A percentile compares a stretch with the other conserved stretches of the same genome.
phyloP scores from a whole-genome alignment of 1,140 invertebrate genomes.

The Dinoponera quadriceps region DNA sequence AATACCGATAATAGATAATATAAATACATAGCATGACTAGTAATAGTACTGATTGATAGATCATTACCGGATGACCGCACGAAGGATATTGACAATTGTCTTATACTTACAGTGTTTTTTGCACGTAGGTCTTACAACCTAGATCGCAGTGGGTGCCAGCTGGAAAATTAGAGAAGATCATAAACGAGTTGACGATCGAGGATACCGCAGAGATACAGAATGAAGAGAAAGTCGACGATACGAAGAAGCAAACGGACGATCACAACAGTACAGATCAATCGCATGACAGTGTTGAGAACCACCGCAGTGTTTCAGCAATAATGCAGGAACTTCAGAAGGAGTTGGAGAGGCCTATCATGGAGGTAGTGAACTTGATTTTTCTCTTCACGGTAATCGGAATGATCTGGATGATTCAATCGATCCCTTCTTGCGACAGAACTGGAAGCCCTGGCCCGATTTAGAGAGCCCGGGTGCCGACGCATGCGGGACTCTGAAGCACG shows the following conservation, averaged over 20 bases:
- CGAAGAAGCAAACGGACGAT: conserved; percentile 74
- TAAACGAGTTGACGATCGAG: conserved; percentile 77
- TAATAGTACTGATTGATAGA: too few species aligned
- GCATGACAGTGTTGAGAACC: conserved; percentile 83
- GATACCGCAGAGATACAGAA: conserved; percentile 58
- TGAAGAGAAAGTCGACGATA: conserved; percentile 71
- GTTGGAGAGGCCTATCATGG: conserved; percentile 86
- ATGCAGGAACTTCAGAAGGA: conserved; percentile 90
- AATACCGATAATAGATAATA: too few species aligned
- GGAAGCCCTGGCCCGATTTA: conserved; percentile 82
- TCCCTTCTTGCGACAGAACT: conserved; percentile 78
- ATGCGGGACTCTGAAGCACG: conserved; percentile 41
- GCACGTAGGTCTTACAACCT: conserved; percentile 81
- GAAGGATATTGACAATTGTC: background rate
- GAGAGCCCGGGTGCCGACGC: conserved; percentile 73
- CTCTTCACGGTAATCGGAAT: background rate
- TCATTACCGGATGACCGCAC: background rate
- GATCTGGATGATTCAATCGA: conserved; percentile 3
- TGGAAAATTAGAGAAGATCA: conserved; percentile 79
- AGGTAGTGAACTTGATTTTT: conserved; percentile 74
- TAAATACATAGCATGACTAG: too few species aligned
- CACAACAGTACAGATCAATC: conserved; percentile 74
- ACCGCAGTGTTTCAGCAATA: conserved; percentile 90
- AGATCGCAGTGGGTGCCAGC: conserved; percentile 80
- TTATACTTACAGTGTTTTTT: background rate